Base-by-base conservation (phyloP, 2,797 vertebrate species). In the Lepilemur ruficaudatus region DNA sequence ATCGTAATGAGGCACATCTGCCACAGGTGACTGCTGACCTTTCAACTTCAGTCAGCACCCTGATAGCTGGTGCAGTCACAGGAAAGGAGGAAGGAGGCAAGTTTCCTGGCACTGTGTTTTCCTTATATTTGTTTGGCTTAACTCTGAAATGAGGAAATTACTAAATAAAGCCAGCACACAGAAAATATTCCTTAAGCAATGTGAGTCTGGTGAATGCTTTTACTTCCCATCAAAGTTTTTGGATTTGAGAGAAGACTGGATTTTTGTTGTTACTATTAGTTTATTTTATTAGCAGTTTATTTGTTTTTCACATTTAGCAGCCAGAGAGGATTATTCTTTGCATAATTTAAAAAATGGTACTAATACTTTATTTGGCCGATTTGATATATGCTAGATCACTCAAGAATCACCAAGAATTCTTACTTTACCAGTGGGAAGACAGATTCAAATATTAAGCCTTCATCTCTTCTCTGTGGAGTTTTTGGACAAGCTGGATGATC, bases 91-190 rank as follows among this genome's bases (percentile, higher is more conserved):
- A 94, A 86, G 17, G 20, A 96, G 46, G 41, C 3, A 32, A 61
- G 15, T 76, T 98, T 97, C 83, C 91, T 95, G 52, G 30, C 48
- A 35, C 73, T 96, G 94, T 96, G 30, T 93, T n/a, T 82, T 97
- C 35, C 50, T 95, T 93, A 65, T 79, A 81, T 89, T 89, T 89
- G 84, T 95, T 82, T 76, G 82, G 35, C n/a, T 95, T 96, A 86
- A 75, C 79, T 97, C 22, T 92, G 55, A 82, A 97, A 67, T n/a
- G 92, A 97, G 59, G 50, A 28, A 89, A 32, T 90, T 92, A 94
- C 41, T 2, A 81, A 43, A 52, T 11, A 41, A 93, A 91, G 30
- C 35, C 7, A 89, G 12, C 11, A 59, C 8, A 78, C 38, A 59
- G 92, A 92, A 97, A 88, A 32, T 93, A 78, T 69, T 92, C 87